Conservation (phyloP, 2,113 vertebrate species). For the Calyptomena viridis region DNA sequence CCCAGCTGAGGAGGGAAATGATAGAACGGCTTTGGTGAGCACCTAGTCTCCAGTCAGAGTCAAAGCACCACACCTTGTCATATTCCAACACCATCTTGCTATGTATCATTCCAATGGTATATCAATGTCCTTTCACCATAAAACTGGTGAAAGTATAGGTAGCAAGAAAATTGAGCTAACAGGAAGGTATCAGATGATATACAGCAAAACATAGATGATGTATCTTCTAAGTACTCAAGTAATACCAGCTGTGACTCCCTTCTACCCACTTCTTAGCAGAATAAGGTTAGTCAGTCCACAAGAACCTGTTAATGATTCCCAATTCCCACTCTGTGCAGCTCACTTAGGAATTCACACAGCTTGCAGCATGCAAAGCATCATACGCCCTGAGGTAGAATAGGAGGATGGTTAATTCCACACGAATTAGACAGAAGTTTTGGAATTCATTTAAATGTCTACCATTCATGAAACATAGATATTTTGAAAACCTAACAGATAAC, state of each 20-base stretch:
- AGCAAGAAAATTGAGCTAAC: not conserved
- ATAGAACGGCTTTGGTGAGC: not conserved
- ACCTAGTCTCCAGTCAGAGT: not conserved
- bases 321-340: not conserved
- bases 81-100: not conserved
- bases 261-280: not conserved
- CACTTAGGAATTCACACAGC: not conserved
- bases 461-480: not conserved
- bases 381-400: not conserved
- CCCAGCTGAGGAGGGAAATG: not conserved
- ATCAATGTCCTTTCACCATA: not conserved
- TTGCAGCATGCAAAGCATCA: not conserved
- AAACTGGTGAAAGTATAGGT: not conserved
- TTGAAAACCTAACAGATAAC: not conserved
- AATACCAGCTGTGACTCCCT: not conserved
- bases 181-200: not conserved
- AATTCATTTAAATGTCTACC: not conserved
- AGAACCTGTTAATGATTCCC: not conserved
- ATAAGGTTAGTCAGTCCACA: not conserved
- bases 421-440: not conserved
- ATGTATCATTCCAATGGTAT: rapidly evolving
- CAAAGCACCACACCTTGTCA: too few relatives aligned
- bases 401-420: not conserved
- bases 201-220: not conserved
- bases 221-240: not conserved